phyloP scores from a whole-genome alignment of 2,797 vertebrate species.

The Euphonia xanthogaster region DNA sequence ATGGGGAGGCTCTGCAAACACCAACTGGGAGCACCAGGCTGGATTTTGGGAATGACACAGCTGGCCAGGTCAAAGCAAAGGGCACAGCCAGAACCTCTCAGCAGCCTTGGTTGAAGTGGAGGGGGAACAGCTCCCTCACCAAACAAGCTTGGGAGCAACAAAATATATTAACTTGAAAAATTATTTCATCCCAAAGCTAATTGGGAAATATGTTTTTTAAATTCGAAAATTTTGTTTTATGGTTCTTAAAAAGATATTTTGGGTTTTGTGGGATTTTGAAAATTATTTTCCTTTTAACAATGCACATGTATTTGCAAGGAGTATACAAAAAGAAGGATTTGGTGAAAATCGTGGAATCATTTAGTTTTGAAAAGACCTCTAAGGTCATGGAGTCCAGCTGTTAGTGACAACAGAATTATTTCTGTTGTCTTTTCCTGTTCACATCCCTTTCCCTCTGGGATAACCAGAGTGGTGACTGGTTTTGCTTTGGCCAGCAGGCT shows the following conservation, averaged over 20 bases:
- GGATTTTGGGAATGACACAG: not conserved
- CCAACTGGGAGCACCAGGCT: not conserved
- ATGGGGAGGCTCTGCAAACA: not conserved
- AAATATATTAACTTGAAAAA: not conserved
- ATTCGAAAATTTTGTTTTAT: rapidly evolving
- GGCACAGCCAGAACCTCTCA: not conserved
- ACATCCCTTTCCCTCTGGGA: not conserved
- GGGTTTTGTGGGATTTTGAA: rapidly evolving
- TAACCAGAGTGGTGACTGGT: not conserved
- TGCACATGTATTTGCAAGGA: not conserved
- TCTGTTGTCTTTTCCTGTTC: not conserved
- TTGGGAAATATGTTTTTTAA: rapidly evolving
- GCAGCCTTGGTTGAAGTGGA: rapidly evolving
- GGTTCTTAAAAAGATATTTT: not conserved
- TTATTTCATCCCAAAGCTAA: not conserved
- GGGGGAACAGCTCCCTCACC: not conserved
- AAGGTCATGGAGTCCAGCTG: not conserved
- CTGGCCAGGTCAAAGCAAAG: not conserved
- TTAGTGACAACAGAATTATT: not conserved
- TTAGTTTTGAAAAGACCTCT: not conserved
- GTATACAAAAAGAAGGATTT: not conserved
- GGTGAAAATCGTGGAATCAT: not conserved
- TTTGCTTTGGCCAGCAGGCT: not conserved
- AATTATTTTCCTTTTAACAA: not conserved
- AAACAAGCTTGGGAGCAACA: not conserved